A percentile compares a stretch with the other conserved stretches of the same genome.
Conservation (phyloP, 2,113 vertebrate species). For the Sylvilagus bachmani region DNA sequence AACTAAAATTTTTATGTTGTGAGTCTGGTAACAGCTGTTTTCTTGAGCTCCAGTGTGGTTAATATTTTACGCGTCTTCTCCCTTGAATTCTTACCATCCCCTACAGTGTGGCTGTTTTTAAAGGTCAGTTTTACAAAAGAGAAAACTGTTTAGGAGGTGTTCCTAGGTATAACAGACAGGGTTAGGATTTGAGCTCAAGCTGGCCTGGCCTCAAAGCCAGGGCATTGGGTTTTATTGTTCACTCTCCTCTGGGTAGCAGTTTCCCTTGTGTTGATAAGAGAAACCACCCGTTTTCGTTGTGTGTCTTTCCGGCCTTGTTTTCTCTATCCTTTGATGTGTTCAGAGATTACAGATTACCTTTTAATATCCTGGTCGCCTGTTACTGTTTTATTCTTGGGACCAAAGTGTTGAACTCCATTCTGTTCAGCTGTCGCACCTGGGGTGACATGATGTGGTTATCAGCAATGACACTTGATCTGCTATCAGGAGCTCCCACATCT, state of each 20-base stretch:
- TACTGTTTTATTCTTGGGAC: slow-evolving; percentile 51
- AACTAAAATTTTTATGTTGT: slow-evolving; percentile 21
- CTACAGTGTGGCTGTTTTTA: not conserved
- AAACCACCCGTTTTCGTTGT: not conserved
- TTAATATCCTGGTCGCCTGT: slow-evolving; percentile 36
- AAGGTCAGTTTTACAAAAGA: slow-evolving; percentile 7
- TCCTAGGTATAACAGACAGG: not conserved
- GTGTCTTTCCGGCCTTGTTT: slow-evolving; percentile 11
- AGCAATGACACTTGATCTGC: slow-evolving; percentile 31
- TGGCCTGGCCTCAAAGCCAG: not conserved
- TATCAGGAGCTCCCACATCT: slow-evolving; percentile 24
- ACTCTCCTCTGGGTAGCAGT: not conserved
- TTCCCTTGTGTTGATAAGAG: not conserved
- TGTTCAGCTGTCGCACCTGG: slow-evolving; percentile 28
- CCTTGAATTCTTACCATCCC: not conserved
- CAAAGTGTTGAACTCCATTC: slow-evolving; percentile 46
- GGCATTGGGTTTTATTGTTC: not conserved
- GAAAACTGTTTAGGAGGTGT: not conserved
- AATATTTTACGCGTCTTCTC: not conserved
- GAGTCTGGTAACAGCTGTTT: not conserved
- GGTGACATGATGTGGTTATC: slow-evolving; percentile 17
- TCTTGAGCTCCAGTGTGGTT: not conserved
- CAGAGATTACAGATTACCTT: slow-evolving; percentile 22
- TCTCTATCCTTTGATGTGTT: slow-evolving; percentile 38
- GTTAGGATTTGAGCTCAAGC: not conserved